These are phyloP conservation scores for Epinotia bilunana DNA, from an alignment of 2,888 invertebrate species.

Conservation along the genomic window DNA sequence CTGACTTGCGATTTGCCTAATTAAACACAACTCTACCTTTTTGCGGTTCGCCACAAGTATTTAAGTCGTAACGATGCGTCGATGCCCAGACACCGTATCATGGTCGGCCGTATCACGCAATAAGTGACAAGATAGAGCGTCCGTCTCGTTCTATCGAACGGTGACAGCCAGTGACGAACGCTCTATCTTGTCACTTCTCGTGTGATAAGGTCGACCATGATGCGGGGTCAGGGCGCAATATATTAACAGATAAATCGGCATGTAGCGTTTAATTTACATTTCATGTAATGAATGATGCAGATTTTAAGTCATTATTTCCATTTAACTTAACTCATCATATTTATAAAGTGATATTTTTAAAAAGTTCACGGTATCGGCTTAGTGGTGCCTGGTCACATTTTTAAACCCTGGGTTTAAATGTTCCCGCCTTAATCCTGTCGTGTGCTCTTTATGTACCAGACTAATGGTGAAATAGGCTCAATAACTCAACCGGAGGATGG, in stretches of 20 bases:
- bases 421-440: conserved; percentile 12
- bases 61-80: conserved; percentile 50
- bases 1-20: conserved; percentile 57
- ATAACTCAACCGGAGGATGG: conserved; percentile 33
- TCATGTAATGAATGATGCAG: background rate
- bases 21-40: conserved; percentile 63
- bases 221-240: background rate
- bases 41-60: conserved; percentile 62
- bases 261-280: background rate
- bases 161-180: too few species aligned
- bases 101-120: too few species aligned
- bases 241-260: background rate
- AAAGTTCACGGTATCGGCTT: background rate
- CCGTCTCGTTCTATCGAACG: too few species aligned
- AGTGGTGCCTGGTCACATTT: background rate
- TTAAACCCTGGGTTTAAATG: background rate
- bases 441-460: conserved; percentile 20
- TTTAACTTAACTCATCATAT: too few species aligned
- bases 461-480: conserved; percentile 34
- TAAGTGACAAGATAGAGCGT: too few species aligned
- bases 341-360: too few species aligned
- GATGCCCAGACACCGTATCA: too few species aligned
- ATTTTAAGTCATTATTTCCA: too few species aligned
- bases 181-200: too few species aligned
- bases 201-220: too few species aligned